phyloP scores from a whole-genome alignment of 2,797 vertebrate genomes.

The Manis pentadactyla region DNA sequence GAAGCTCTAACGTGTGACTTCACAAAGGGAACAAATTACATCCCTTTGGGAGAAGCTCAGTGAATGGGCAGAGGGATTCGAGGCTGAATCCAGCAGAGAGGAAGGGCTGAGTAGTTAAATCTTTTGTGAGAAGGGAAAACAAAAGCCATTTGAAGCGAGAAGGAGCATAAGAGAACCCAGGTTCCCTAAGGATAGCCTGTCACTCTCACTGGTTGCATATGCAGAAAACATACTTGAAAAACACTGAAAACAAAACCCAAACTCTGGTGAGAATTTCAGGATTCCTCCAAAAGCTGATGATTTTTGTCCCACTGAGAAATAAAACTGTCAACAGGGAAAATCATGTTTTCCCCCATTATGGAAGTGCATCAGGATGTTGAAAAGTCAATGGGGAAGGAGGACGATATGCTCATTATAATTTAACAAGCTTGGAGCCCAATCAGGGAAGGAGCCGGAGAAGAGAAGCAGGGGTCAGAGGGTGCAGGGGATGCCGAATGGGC shows the following conservation, averaged over 20 bases:
- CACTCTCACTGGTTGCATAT: neutral
- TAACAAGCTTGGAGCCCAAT: neutral
- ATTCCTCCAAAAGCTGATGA: neutral
- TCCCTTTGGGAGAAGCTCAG: neutral
- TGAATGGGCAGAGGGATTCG: neutral
- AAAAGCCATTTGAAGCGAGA: constrained; percentile 34
- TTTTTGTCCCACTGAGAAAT: constrained; percentile 6
- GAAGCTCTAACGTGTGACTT: neutral
- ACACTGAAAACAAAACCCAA: neutral
- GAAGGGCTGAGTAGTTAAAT: neutral
- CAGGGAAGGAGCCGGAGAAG: neutral
- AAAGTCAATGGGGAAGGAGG: constrained; percentile 61
- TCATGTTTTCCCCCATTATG: neutral
- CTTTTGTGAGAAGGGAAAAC: neutral
- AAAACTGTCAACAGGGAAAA: neutral
- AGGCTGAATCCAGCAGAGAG: neutral
- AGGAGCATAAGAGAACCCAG: neutral
- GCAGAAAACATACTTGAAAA: neutral
- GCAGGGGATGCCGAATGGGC: constrained; percentile 39
- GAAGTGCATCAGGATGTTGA: neutral
- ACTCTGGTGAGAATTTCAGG: neutral
- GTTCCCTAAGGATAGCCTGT: neutral
- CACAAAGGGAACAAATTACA: constrained; percentile 65
- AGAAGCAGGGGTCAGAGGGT: constrained; percentile 31
- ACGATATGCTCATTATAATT: constrained; percentile 46